Evolutionary conservation across 2,888 invertebrate genomes (phyloP), one percentile per base, ranked within the genome.

Genomic region (Theristus sp.): DNA sequence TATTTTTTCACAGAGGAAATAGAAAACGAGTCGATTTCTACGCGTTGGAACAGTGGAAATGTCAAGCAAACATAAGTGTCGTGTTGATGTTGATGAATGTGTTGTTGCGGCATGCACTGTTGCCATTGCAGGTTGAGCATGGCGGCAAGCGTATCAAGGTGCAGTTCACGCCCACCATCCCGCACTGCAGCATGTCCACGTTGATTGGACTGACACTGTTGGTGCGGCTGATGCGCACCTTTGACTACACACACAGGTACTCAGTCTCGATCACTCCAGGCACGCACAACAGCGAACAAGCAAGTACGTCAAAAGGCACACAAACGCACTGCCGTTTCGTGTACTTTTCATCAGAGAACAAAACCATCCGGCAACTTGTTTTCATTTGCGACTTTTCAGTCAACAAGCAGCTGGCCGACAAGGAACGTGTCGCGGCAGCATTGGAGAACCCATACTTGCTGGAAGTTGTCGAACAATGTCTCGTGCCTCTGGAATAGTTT

Each of bases 181-280:
- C 96, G 0, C 94, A 98, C 71, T 98, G 98, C 71, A 91, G 91
- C 68, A 91, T 96, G 93, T 96, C 96, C 1, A 93, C 96, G 0
- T 76, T 98, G 47, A 93, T 82, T 66, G 88, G 94, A 1, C 79
- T 98, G 0, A 88, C 90, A 0, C 93, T 98, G 66, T 79, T 89
- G 55, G 93, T 96, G 0, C 89, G 91, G 73, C 78, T 98, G 6
- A 78, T 93, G 28, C 80, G 94, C 63, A 84, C 86, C 0, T 76
- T 93, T 3, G 90, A 91, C 0, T 77, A 84, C 13, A 80, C 86
- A 54, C 70, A 69, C 56, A 74, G 72, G 58, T 68, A 72, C 62
- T 68, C 65, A 61, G 66, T 72, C 10, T 63, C 65, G 25, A 72
- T 73, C 49, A 84, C 88, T 0, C 90, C 91, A 0, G 96, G 94